These are phyloP conservation scores for Crotalus viridis DNA, from an alignment of 2,113 vertebrate genomes.

Conservation along the genomic window DNA sequence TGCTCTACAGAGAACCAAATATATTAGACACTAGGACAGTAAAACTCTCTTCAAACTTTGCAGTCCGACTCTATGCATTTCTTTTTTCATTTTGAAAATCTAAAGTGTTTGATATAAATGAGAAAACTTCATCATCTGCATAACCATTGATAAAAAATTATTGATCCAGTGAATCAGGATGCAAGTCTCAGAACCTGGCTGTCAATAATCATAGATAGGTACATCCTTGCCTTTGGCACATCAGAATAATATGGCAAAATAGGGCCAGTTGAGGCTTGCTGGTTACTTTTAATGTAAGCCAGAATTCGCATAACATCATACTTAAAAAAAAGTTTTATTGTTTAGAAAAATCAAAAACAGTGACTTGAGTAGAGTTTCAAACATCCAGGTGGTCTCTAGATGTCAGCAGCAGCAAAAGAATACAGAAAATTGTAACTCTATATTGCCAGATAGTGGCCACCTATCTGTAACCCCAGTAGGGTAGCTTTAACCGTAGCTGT, in stretches of 20 bases:
- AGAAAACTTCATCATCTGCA: neutral
- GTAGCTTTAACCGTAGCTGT: neutral
- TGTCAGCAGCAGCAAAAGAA: neutral
- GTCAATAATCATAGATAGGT: neutral
- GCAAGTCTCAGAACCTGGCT: neutral
- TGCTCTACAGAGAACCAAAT: conserved; percentile 6
- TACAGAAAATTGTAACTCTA: neutral
- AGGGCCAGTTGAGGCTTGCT: neutral
- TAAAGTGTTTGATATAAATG: neutral
- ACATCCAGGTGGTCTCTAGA: neutral
- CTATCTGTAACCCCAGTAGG: neutral
- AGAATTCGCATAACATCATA: neutral
- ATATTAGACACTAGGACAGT: neutral
- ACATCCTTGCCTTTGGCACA: neutral
- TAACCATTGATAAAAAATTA: neutral
- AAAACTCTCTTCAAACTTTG: neutral
- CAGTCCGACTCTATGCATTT: neutral
- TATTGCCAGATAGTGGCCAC: neutral
- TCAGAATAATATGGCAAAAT: neutral
- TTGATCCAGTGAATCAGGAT: neutral
- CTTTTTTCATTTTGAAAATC: neutral
- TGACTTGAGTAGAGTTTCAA: neutral
- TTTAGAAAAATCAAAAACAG: neutral
- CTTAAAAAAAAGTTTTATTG: neutral
- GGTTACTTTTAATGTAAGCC: neutral